A percentile compares a stretch with the other conserved stretches of the same genome.
Conservation (phyloP, 2,888 invertebrate genomes). For the Sepiola atlantica region DNA sequence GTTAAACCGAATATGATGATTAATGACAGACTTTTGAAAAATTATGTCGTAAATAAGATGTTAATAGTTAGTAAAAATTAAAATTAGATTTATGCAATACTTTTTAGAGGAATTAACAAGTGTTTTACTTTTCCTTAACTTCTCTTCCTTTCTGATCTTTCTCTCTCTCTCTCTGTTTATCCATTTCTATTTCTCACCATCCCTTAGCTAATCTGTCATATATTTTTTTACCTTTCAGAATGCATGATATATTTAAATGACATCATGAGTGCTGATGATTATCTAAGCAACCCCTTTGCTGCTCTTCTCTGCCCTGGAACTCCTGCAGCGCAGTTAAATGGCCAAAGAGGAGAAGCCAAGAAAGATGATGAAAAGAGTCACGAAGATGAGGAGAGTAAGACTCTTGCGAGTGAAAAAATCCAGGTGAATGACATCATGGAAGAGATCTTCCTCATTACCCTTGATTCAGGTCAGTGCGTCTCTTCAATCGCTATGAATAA, state of each 20-base stretch:
- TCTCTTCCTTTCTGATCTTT: no score
- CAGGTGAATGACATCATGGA: slow-evolving; percentile 64
- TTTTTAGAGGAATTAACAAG: no score
- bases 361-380: not conserved
- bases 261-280: slow-evolving; percentile 51
- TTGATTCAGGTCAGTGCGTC: slow-evolving; percentile 65
- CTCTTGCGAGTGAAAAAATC: slow-evolving; percentile 54
- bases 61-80: no score
- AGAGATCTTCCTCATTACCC: slow-evolving; percentile 68
- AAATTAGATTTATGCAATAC: no score
- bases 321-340: slow-evolving; percentile 59
- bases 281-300: slow-evolving; percentile 69
- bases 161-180: no score
- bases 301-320: slow-evolving; percentile 65
- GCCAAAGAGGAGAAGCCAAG: slow-evolving; percentile 43
- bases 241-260: not conserved
- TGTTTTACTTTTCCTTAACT: no score
- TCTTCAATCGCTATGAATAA: no score
- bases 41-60: no score
- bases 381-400: not conserved
- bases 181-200: no score
- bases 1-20: no score
- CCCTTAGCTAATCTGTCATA: not conserved
- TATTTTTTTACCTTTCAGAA: not conserved
- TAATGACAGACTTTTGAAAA: no score